Conservation (phyloP, 2,113 vertebrate genomes). For the Channa argus region DNA sequence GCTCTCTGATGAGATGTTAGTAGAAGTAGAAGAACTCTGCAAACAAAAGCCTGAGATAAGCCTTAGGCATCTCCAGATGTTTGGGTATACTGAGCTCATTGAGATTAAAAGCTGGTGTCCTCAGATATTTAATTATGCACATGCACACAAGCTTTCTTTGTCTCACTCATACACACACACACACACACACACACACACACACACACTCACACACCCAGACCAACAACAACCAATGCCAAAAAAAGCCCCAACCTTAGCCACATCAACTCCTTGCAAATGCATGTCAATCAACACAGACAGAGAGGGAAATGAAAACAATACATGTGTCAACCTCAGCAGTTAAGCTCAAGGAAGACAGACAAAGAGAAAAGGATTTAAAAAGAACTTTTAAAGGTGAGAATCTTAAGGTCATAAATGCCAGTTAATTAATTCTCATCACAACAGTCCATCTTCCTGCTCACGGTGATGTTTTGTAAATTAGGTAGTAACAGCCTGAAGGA, state of each 20-base stretch:
- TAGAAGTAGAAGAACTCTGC: constrained; percentile 11
- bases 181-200: too few species aligned
- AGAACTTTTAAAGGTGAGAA: not conserved
- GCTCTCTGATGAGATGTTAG: constrained; percentile 20
- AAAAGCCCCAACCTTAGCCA: constrained; percentile 2
- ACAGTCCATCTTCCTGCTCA: constrained; percentile 8
- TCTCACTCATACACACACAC: too few species aligned
- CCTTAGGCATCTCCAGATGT: constrained; percentile 51
- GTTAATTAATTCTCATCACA: constrained; percentile 46
- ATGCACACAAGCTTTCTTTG: too few species aligned
- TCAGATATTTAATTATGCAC: constrained; percentile 14
- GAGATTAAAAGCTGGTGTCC: constrained; percentile 16
- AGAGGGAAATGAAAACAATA: constrained; percentile 30
- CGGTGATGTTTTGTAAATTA: constrained; percentile 11
- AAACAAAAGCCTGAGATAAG: constrained; percentile 33
- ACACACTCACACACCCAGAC: too few species aligned
- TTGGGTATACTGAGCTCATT: constrained; percentile 22
- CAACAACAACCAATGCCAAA: not conserved
- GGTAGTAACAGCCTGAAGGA: not conserved
- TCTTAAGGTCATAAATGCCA: constrained; percentile 40
- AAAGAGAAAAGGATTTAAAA: not conserved
- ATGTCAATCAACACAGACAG: constrained; percentile 9
- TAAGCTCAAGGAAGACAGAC: not conserved
- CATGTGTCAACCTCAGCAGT: constrained; percentile 36
- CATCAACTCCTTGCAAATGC: constrained; percentile 17